Evolutionary conservation across 2,888 invertebrate species (phyloP), one percentile per base, ranked within the genome.

Genomic region (Trilocha varians): DNA sequence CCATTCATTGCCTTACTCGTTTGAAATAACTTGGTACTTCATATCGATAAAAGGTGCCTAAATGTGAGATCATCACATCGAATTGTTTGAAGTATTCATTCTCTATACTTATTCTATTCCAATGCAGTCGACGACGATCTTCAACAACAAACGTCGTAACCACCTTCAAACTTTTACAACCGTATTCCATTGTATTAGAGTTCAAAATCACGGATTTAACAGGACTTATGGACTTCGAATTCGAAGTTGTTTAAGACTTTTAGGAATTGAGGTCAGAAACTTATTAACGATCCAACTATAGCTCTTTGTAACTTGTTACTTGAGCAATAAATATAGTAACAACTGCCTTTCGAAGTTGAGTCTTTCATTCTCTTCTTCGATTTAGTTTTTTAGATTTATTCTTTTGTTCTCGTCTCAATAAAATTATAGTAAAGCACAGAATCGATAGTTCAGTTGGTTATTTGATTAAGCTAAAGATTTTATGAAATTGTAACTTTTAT

Each of bases 201-300:
- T 51, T 43, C 44, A 44, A 49, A 52, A 44, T 44, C 44, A 51
- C 45, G 38, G 52, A 44, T 45, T 36, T 53, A 57, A 65, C 63
- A 66, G 50, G 63, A 48, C 56, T 42, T 53, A 59, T 51, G 53
- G 42, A 47, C 39, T 36, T 25, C 49, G 46, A 48, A 42, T 42
- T 34, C 36, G 42, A 39, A 43, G 46, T 48, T 64, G 59, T 64
- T 25, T 72, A 54, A 47, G 54, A 59, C 67, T 53, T 70, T 71
- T 57, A 59, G 52, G 47, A 52, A 58, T 50, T 53, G 44, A 48
- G 44, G 36, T 44, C 36, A 44, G 52, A 50, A 66, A 70, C 70
- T 76, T 76, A 78, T 78, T 77, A 78, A 77, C 73, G 76, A 70
- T 65, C 69, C 57, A 43, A 59, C 60, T 65, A 64, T 67, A 70